phyloP scores from a whole-genome alignment of 2,113 vertebrate species.

The Tinamus guttatus region DNA sequence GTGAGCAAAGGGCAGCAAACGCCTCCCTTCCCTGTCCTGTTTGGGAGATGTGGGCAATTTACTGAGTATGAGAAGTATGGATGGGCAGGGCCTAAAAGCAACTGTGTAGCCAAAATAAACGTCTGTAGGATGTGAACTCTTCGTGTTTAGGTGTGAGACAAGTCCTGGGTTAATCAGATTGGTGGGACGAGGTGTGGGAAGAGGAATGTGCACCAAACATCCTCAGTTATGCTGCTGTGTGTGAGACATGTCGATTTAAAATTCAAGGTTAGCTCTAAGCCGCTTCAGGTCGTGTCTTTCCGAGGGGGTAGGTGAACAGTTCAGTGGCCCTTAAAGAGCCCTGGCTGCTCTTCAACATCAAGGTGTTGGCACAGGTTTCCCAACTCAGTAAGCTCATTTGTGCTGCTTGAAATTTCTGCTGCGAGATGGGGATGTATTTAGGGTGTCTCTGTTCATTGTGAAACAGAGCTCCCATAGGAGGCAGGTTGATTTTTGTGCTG shows the following conservation, averaged over 20 bases:
- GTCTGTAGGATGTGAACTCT: not conserved
- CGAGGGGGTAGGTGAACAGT: not conserved
- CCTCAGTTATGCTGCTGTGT: not conserved
- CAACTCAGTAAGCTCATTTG: not conserved
- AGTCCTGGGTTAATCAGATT: not conserved
- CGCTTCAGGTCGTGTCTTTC: not conserved
- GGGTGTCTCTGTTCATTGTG: not conserved
- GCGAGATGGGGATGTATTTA: not conserved
- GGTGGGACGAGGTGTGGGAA: not conserved
- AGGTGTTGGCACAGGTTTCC: not conserved
- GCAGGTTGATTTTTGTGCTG: not conserved
- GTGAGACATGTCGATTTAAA: not conserved
- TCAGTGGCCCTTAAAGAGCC: not conserved
- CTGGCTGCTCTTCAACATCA: not conserved
- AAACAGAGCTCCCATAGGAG: not conserved
- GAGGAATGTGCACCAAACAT: not conserved
- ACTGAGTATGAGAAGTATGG: not conserved
- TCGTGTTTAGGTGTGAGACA: not conserved
- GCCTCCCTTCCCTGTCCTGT: not conserved
- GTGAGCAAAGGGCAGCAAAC: rapidly evolving
- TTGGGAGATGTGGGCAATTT: not conserved
- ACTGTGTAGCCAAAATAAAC: not conserved
- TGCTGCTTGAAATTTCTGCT: not conserved
- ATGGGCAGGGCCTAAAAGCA: not conserved
- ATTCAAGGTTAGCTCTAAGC: conserved; percentile 21